Base-by-base conservation (phyloP, 2,797 vertebrate genomes). In the Hydrocynus forskahlii region DNA sequence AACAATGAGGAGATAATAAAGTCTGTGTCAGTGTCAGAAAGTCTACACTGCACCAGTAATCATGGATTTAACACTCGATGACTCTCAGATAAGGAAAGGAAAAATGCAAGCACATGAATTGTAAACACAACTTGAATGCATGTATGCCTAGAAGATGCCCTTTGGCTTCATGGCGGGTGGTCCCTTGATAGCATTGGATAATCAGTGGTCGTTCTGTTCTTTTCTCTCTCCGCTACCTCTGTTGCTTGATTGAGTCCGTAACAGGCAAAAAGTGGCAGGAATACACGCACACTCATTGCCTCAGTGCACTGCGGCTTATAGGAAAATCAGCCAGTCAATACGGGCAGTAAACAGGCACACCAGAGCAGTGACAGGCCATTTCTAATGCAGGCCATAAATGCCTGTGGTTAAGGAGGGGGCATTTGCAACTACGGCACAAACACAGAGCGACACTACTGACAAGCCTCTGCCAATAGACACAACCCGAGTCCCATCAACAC, bases 241-340 rank as follows among this genome's bases (percentile, higher is more conserved):
- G 23, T 14, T 52, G 63, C 66, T 78, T 74, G 71, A 54, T 64
- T 76, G 75, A 76, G 16, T 40, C 21, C n/a, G 8, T 17, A 68
- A 43, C 62, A 35, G 19, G 64, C 12, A 45, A 25, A 59, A 60
- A 14, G 48, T 13, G 45, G 21, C 29, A 23, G 57, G 59, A 67
- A 84, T 74, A 68, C 19, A 50, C 50, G 43, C 50, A 57, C 40
- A 50, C 55, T 57, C 52, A 77, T 55, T 69, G 62, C 38, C 70
- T 70, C 64, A 16, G 67, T 66, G 66, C 78, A 60, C 17, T 45
- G 10, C 35, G 66, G 59, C 64, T 76, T 76, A 77, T 75, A 79
- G 79, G 52, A 59, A 79, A 79, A 84, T 80, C 63, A 78, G 79
- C 43, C 19, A 77, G 80, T 86, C 81, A 43, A 86, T 86, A 81